These are phyloP conservation scores for Otus sunia DNA, from an alignment of 2,113 vertebrate species.

Conservation along the genomic window DNA sequence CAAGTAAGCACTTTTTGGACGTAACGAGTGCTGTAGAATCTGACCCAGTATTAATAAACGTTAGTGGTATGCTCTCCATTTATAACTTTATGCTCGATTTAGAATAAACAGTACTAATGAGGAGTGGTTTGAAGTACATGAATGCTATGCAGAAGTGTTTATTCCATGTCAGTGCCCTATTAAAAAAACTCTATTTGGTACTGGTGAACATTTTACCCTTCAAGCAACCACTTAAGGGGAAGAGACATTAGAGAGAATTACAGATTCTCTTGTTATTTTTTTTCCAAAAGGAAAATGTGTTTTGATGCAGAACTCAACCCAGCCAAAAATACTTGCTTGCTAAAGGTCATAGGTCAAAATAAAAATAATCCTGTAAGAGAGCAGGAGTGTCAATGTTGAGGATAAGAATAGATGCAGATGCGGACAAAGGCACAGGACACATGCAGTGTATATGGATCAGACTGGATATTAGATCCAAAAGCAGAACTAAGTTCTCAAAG, in stretches of 20 bases:
- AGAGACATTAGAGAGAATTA: not conserved
- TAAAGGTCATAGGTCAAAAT: not conserved
- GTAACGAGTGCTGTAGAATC: not conserved
- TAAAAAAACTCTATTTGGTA: not conserved
- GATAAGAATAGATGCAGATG: not conserved
- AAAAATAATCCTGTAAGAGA: not conserved
- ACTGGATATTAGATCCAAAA: not conserved
- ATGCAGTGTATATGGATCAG: no score
- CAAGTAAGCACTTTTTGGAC: not conserved
- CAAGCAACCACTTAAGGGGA: not conserved
- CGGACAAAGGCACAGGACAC: not conserved
- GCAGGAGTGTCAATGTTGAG: not conserved
- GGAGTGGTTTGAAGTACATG: not conserved
- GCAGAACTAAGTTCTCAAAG: not conserved
- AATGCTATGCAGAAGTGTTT: not conserved
- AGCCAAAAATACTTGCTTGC: not conserved
- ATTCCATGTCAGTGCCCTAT: not conserved
- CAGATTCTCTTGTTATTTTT: not conserved
- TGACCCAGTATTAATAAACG: not conserved
- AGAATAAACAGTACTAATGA: not conserved
- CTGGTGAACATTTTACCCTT: not conserved
- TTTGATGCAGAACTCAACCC: not conserved
- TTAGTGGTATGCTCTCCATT: not conserved
- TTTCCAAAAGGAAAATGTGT: not conserved
- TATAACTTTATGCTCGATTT: not conserved